A percentile compares a stretch with the other conserved stretches of the same genome.
Conservation (phyloP, 2,888 invertebrate species). For the Oxytorus armatus region DNA sequence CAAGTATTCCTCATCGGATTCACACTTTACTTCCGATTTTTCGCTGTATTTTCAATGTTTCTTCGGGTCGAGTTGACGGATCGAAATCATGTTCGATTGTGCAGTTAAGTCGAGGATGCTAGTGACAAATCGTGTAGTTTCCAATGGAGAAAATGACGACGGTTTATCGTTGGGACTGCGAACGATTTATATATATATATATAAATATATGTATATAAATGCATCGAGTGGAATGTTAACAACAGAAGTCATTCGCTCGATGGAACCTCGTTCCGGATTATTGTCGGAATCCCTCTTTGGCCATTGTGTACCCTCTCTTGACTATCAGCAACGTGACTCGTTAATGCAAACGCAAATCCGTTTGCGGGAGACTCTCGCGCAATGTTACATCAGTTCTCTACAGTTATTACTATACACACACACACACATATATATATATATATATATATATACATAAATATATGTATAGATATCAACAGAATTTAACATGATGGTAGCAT, state of each 20-base stretch:
- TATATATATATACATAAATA: too few species aligned
- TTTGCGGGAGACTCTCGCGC: conserved; percentile 21
- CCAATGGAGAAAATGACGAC: too few species aligned
- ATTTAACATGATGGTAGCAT: conserved; percentile 27
- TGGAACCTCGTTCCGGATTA: conserved; percentile 54
- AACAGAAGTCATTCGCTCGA: conserved; percentile 51
- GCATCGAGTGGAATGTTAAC: conserved; percentile 53
- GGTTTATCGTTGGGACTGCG: too few species aligned
- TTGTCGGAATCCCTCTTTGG: conserved; percentile 58
- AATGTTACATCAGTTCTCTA: conserved; percentile 25
- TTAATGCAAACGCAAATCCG: conserved; percentile 58
- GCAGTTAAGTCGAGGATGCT: too few species aligned
- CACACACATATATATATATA: too few species aligned
- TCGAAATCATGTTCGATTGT: too few species aligned
- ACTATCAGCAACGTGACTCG: conserved; percentile 29
- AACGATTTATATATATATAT: too few species aligned
- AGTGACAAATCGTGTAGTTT: too few species aligned
- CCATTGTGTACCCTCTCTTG: conserved; percentile 16
- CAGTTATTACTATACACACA: conserved; percentile 31
- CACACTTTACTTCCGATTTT: too few species aligned
- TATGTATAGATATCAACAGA: conserved; percentile 26
- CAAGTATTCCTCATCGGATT: too few species aligned
- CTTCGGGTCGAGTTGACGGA: too few species aligned
- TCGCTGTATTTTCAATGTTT: too few species aligned
- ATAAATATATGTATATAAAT: conserved; percentile 14